Evolutionary conservation across 2,797 vertebrate genomes (phyloP).

Genomic region (Neopelma chrysocephalum): DNA sequence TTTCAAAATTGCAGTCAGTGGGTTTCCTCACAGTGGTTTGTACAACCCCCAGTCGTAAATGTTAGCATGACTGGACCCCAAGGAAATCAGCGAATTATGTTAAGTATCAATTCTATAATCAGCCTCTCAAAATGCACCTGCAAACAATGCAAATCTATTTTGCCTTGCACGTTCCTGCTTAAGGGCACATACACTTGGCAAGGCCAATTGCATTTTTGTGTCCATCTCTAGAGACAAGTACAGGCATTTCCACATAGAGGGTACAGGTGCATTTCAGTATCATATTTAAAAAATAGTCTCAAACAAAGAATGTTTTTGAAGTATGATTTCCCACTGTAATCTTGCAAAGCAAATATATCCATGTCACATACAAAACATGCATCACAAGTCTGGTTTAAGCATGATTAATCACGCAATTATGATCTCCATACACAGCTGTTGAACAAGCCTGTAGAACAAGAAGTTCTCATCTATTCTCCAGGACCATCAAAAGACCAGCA

Average conservation of each 20-base stretch:
- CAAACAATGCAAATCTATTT: not conserved
- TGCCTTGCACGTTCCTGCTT: not conserved
- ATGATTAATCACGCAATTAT: not conserved
- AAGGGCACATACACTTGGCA: fast-evolving
- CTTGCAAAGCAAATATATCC: not conserved
- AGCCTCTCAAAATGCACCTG: constrained; percentile 35
- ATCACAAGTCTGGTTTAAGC: not conserved
- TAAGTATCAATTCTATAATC: not conserved
- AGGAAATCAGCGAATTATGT: not conserved
- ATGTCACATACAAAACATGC: not conserved
- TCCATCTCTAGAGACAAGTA: not conserved
- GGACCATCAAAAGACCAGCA: not conserved
- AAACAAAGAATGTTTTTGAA: not conserved
- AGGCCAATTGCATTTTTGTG: not conserved
- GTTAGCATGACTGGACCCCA: not conserved
- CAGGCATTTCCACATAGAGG: not conserved
- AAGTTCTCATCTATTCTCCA: not conserved
- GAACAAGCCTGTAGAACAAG: not conserved
- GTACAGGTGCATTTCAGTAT: not conserved
- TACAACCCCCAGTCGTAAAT: not conserved
- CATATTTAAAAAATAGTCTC: not conserved
- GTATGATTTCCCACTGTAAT: not conserved
- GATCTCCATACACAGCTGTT: not conserved
- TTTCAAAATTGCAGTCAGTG: constrained; percentile 25
- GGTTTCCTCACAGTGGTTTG: constrained; percentile 2